phyloP scores from a whole-genome alignment of 2,888 invertebrate genomes.

The Sphaeridia pumilis region DNA sequence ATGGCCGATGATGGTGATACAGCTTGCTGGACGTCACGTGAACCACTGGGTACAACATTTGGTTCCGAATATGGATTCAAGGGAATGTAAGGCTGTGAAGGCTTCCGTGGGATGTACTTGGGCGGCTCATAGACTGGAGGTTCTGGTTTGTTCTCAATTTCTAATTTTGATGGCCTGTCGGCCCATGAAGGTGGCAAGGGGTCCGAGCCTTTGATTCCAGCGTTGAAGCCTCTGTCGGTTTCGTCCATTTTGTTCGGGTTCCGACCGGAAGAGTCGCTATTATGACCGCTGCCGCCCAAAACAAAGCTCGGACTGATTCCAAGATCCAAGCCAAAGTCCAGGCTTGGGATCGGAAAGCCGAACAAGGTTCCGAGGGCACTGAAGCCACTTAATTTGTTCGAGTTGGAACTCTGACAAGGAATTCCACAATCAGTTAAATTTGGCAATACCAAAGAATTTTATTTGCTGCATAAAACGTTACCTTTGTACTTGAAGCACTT shows the following conservation, averaged over 20 bases:
- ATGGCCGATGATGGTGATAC: slow-evolving; percentile 17
- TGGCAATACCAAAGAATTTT: background rate
- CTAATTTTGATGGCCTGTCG: slow-evolving; percentile 29
- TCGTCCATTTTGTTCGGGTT: slow-evolving; percentile 10
- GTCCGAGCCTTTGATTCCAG: slow-evolving; percentile 25
- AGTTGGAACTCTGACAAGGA: too few relatives aligned
- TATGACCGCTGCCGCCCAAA: slow-evolving; percentile 21
- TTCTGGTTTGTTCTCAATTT: slow-evolving; percentile 6
- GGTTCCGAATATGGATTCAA: slow-evolving; percentile 29
- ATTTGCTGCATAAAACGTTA: background rate
- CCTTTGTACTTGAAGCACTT: slow-evolving; percentile 31
- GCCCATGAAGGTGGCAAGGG: slow-evolving; percentile 34
- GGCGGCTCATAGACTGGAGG: slow-evolving; percentile 28
- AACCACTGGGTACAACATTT: slow-evolving; percentile 27
- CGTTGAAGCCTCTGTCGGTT: slow-evolving; percentile 14
- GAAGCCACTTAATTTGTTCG: slow-evolving; percentile 23
- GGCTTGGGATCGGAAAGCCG: slow-evolving; percentile 63
- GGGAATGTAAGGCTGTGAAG: slow-evolving; percentile 35
- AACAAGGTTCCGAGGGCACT: slow-evolving; percentile 53
- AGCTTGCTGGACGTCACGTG: slow-evolving; percentile 30
- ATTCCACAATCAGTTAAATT: too few relatives aligned
- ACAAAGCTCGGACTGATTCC: slow-evolving; percentile 31
- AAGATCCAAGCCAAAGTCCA: slow-evolving; percentile 50
- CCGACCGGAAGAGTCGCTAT: slow-evolving; percentile 19
- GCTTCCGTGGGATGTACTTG: slow-evolving; percentile 34